A percentile compares a stretch with the other conserved stretches of the same genome.
phyloP scores from a whole-genome alignment of 2,888 invertebrate species.

The Nephrotoma appendiculata region DNA sequence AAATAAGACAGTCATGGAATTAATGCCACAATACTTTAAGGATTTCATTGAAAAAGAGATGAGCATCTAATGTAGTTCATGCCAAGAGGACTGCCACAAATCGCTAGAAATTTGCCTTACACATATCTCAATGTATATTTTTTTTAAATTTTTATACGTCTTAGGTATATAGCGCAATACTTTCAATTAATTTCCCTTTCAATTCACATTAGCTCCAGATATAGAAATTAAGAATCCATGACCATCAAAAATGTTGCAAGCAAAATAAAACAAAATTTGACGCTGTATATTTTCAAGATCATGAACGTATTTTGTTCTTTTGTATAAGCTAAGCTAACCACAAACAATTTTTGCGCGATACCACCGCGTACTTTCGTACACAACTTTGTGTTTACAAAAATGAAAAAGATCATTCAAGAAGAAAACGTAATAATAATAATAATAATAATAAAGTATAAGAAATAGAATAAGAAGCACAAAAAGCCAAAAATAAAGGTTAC shows the following conservation, averaged over 20 bases:
- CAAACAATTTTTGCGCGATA: neutral
- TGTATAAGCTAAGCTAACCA: neutral
- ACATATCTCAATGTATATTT: too few relatives aligned
- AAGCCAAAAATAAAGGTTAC: neutral
- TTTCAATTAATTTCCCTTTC: neutral
- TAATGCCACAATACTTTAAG: too few relatives aligned
- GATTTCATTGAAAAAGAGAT: too few relatives aligned
- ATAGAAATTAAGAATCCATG: neutral
- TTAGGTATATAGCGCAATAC: too few relatives aligned
- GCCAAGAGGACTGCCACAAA: too few relatives aligned
- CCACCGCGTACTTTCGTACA: neutral
- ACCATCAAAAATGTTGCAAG: neutral
- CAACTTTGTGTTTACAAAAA: neutral
- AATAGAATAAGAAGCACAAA: neutral
- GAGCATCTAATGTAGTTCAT: too few relatives aligned
- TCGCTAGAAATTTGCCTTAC: too few relatives aligned
- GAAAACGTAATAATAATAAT: neutral
- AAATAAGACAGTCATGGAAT: too few relatives aligned
- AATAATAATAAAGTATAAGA: neutral
- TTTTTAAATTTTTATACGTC: too few relatives aligned
- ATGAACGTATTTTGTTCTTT: neutral
- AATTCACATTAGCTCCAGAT: neutral
- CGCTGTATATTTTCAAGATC: neutral
- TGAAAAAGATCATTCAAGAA: neutral
- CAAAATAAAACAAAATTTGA: neutral